Conservation (phyloP, 2,113 vertebrate species). For the Erythrolamprus reginae region DNA sequence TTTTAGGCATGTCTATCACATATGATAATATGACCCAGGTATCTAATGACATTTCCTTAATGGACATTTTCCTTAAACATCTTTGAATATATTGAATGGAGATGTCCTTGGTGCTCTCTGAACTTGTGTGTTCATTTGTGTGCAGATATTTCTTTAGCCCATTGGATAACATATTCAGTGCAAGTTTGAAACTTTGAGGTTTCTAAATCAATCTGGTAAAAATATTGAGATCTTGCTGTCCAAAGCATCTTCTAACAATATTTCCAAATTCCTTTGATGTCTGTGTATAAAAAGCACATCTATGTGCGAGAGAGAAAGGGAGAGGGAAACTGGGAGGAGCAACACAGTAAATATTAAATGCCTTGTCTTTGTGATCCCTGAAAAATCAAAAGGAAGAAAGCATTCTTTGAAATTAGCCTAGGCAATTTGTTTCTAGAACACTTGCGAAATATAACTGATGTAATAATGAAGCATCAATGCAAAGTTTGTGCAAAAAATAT, state of each 20-base stretch:
- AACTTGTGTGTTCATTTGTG: background rate
- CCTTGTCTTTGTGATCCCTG: slow-evolving; percentile 20
- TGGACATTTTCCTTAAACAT: too few species aligned
- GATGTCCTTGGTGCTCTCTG: background rate
- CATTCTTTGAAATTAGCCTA: slow-evolving; percentile 10
- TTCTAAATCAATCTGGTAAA: background rate
- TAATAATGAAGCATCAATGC: slow-evolving; percentile 61
- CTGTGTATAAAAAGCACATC: background rate
- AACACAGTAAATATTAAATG: background rate
- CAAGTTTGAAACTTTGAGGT: background rate
- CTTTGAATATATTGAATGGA: background rate
- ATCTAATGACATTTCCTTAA: too few species aligned
- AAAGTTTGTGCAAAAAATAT: slow-evolving; percentile 71
- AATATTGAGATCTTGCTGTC: background rate
- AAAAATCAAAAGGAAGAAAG: slow-evolving; percentile 14
- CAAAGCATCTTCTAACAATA: background rate
- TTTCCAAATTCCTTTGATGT: background rate
- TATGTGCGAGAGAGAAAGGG: background rate
- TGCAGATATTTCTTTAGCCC: background rate
- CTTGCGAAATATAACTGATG: slow-evolving; percentile 44
- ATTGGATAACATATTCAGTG: background rate
- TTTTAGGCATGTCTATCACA: too few species aligned
- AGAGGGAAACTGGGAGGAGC: background rate
- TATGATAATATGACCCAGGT: too few species aligned
- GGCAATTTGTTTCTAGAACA: slow-evolving; percentile 13